Conservation (phyloP, 2,888 invertebrate species). For the Epiblema foenella region DNA sequence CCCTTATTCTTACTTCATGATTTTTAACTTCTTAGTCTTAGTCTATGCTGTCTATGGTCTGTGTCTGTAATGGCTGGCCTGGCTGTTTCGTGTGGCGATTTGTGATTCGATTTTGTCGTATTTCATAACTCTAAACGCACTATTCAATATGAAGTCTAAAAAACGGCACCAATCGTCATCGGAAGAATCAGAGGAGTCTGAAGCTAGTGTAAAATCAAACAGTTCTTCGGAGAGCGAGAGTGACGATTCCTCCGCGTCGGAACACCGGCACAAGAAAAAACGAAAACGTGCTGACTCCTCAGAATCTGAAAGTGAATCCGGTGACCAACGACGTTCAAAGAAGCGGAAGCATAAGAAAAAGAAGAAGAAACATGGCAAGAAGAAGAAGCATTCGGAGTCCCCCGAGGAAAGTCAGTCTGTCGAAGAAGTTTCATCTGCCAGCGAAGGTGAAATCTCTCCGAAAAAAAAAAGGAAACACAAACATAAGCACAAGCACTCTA, state of each 20-base stretch:
- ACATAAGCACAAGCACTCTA: constrained; percentile 67
- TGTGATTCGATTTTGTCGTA: constrained; percentile 9
- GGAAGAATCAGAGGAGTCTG: constrained; percentile 76
- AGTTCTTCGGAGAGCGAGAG: constrained; percentile 77
- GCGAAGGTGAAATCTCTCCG: constrained; percentile 73
- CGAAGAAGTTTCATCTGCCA: constrained; percentile 66
- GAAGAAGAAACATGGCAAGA: constrained; percentile 81
- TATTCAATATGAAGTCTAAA: constrained; percentile 73
- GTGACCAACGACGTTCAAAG: constrained; percentile 72
- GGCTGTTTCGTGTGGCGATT: constrained; percentile 6
- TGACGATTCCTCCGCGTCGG: constrained; percentile 72
- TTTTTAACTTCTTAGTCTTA: no score
- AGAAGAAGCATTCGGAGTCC: constrained; percentile 72
- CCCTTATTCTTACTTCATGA: no score
- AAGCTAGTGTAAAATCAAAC: constrained; percentile 68
- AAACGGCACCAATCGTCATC: constrained; percentile 75
- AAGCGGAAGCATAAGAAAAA: constrained; percentile 83
- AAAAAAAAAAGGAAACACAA: constrained; percentile 79
- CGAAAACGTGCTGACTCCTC: constrained; percentile 76
- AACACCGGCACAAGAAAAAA: constrained; percentile 77
- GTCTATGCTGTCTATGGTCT: neutral
- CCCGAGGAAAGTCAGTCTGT: constrained; percentile 62
- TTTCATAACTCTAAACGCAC: neutral
- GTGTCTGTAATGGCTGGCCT: constrained; percentile 11
- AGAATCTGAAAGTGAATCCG: constrained; percentile 75